phyloP scores from a whole-genome alignment of 2,888 invertebrate genomes.

The Coleophora deauratella region DNA sequence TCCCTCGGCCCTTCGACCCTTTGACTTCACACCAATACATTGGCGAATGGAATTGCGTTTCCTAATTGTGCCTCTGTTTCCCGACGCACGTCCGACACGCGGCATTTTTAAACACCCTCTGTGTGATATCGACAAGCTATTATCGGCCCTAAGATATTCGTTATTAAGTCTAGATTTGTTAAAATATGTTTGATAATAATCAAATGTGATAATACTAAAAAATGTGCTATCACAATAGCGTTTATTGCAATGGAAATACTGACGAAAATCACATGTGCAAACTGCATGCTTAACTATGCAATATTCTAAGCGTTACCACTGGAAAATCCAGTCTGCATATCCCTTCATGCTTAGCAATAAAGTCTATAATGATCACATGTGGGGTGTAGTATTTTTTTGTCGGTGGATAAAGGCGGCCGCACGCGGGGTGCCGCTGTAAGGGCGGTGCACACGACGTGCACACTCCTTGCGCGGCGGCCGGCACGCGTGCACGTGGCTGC shows the following conservation, averaged over 20 bases:
- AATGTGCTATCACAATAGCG: neutral
- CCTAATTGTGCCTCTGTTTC: conserved; percentile 61
- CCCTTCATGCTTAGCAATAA: conserved; percentile 9
- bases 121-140: conserved; percentile 9
- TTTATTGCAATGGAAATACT: neutral
- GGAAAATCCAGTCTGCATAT: conserved; percentile 4
- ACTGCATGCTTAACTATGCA: neutral
- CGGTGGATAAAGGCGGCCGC: conserved; percentile 28
- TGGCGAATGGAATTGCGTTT: conserved; percentile 57
- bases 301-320: neutral
- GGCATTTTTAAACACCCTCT: conserved; percentile 40
- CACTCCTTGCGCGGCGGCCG: conserved; percentile 59
- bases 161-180: neutral
- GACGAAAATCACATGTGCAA: neutral
- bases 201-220: neutral
- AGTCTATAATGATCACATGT: conserved; percentile 15
- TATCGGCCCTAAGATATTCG: neutral
- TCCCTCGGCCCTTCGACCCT: conserved; percentile 24
- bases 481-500: conserved; percentile 64
- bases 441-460: conserved; percentile 50
- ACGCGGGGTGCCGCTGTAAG: conserved; percentile 13
- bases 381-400: conserved; percentile 3
- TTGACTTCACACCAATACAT: conserved; percentile 39
- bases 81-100: conserved; percentile 63
- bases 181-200: neutral